Evolutionary conservation across 2,888 invertebrate species (phyloP), one percentile per base, ranked within the genome.

Genomic region (Mongoloraphidia duomilia): DNA sequence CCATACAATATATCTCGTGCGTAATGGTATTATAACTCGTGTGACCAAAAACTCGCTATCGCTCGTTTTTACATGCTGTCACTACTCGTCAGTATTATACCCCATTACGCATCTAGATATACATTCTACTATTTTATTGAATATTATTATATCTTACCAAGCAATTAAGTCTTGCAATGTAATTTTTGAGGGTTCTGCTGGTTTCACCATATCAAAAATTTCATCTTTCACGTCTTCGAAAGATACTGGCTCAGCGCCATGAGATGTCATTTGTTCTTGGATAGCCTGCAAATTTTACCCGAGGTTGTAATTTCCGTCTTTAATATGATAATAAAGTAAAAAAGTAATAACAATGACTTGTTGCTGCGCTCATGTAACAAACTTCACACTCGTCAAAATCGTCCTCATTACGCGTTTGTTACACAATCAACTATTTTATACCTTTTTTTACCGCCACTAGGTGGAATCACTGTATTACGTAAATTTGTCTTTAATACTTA

Each of bases 151-250:
- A 6, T 3, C 26, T 57, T 65, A 83, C 82, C 82, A 82, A 50
- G 75, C 73, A 44, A 91, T 74, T 47, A 96, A 74, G 71, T 96
- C 95, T 57, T 82, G 80, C 3, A 94, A 69, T 0, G 92, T 93
- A 55, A 96, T 93, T 63, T 80, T 79, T 9, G 79, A 73, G 0
- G 90, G 85, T 66, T 94, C 80, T 50, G 75, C 78, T 0, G 95
- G 93, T 54, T 91, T 84, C 2, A 95, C 90, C 95, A 97, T 96
- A 70, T 96, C 96, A 71, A 94, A 96, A 57, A 96, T 88, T 71
- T 96, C 95, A 72, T 96, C 93, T 65, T 93, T 93, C 0, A 96
- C 87, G 69, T 96, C 94, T 57, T 92, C 85, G 65, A 95, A 94
- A 58, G 81, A 82, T 0, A 94, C 89, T 0, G 86, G 83, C 55